Evolutionary conservation across 2,113 vertebrate genomes (phyloP).

Genomic region (Micronisus gabar): DNA sequence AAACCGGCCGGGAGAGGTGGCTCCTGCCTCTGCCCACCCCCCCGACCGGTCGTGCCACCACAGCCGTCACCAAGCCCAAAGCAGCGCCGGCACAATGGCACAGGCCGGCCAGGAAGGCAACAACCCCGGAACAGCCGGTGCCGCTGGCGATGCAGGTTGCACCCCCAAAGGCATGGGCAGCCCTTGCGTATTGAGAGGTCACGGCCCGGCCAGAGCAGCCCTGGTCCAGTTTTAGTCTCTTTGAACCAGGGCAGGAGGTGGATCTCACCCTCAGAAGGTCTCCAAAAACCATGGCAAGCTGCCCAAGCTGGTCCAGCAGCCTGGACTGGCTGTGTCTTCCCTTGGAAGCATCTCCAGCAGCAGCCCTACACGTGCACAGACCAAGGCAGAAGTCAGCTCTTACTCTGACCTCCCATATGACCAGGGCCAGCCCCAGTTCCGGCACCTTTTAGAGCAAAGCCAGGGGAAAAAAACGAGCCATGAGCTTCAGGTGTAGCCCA

Average conservation of each 20-base stretch:
- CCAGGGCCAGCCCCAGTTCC: neutral
- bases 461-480: fast-evolving
- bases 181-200: neutral
- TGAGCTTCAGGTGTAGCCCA: neutral
- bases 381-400: neutral
- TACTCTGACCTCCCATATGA: neutral
- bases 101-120: neutral
- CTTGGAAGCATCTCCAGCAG: neutral
- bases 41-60: fast-evolving
- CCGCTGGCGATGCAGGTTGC: fast-evolving
- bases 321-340: neutral
- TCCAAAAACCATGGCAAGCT: neutral
- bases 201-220: neutral
- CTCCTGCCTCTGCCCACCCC: neutral
- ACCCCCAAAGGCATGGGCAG: neutral
- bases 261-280: neutral
- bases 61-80: neutral
- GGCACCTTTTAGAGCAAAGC: neutral
- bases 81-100: neutral
- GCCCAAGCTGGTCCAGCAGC: neutral
- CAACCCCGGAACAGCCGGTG: neutral
- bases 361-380: neutral
- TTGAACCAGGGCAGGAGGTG: neutral
- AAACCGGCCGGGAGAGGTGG: neutral
- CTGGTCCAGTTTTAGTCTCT: neutral